These are phyloP conservation scores for Bathynomus jamesi DNA, from an alignment of 1,140 invertebrate species.

Conservation along the genomic window DNA sequence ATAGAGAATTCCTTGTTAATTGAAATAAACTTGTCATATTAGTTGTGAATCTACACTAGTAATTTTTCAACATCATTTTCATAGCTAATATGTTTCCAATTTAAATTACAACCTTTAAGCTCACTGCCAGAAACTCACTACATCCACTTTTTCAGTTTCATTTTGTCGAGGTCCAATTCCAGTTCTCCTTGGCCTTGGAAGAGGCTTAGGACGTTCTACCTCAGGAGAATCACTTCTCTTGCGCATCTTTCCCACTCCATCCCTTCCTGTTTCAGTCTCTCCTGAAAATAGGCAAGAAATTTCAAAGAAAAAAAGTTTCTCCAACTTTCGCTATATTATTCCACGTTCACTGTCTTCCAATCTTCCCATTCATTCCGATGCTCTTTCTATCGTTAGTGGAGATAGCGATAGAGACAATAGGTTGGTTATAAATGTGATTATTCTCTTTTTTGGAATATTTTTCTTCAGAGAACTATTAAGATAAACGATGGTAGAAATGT, in stretches of 20 bases:
- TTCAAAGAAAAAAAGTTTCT: constrained; percentile 39
- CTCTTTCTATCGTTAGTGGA: constrained; percentile 25
- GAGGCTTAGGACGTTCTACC: constrained; percentile 79
- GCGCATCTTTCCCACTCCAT: constrained; percentile 68
- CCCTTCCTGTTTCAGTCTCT: constrained; percentile 44
- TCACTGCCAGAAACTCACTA: too few relatives aligned
- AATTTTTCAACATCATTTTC: too few relatives aligned
- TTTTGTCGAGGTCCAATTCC: constrained; percentile 79
- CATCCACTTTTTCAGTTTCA: too few relatives aligned
- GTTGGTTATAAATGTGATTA: constrained; percentile 4
- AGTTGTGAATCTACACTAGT: too few relatives aligned
- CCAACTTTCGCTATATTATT: constrained; percentile 65
- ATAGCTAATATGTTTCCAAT: too few relatives aligned
- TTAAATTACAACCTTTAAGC: too few relatives aligned
- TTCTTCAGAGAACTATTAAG: neutral
- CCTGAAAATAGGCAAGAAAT: constrained; percentile 17
- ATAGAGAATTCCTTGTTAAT: too few relatives aligned
- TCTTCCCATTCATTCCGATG: constrained; percentile 54
- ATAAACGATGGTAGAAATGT: constrained; percentile 11
- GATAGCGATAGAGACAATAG: constrained; percentile 28
- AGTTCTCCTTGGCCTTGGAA: constrained; percentile 71
- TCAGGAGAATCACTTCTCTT: constrained; percentile 67
- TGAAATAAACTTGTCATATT: too few relatives aligned
- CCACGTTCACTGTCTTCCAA: constrained; percentile 83
- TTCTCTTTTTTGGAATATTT: neutral